Percentiles rank a stretch among this genome's conserved stretches.
phyloP scores from a whole-genome alignment of 2,888 invertebrate genomes.

The Saturnia pavonia region DNA sequence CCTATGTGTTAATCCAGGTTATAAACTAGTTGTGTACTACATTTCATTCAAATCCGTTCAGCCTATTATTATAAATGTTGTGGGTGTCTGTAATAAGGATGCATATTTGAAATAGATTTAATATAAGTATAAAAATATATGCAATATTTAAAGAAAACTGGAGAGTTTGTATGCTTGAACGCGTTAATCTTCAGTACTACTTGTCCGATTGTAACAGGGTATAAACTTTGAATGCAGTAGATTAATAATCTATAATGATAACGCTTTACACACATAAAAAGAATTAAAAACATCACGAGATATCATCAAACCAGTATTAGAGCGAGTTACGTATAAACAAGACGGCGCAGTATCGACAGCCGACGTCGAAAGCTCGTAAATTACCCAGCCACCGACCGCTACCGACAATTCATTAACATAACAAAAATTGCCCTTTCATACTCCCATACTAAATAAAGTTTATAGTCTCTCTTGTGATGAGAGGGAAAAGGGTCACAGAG shows the following conservation, averaged over 20 bases:
- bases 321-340: not conserved
- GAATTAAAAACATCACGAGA: not conserved
- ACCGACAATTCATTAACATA: conserved; percentile 70
- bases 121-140: no score
- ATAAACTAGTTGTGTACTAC: no score
- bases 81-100: no score
- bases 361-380: conserved; percentile 49
- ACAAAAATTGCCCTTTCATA: conserved; percentile 76
- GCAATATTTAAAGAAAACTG: no score
- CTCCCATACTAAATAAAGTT: conserved; percentile 72
- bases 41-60: no score
- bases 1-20: no score
- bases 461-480: conserved; percentile 75
- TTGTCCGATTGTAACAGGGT: not conserved
- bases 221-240: no score
- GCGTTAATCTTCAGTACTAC: not conserved
- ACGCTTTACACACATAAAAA: not conserved
- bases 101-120: no score
- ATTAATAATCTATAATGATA: no score
- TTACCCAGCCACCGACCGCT: conserved; percentile 46
- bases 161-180: not conserved
- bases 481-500: conserved; percentile 54
- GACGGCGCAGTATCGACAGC: not conserved
- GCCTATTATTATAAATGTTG: no score
- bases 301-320: not conserved